Base-by-base conservation (phyloP, 1,140 invertebrate genomes). In the Globodera rostochiensis region DNA sequence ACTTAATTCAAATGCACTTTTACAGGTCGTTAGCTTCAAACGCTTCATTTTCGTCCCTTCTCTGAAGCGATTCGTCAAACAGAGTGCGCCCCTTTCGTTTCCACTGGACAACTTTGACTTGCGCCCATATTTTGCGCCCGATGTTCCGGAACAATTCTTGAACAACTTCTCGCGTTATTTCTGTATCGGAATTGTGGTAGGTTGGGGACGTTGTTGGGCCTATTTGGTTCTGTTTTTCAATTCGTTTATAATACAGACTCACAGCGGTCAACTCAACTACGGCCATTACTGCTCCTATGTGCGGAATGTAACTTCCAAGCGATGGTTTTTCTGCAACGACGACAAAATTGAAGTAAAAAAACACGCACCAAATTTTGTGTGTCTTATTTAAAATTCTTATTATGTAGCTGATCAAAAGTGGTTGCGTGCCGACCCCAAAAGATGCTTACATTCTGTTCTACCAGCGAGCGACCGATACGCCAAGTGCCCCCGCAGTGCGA, bases 11-110 rank as follows among this genome's bases (percentile, higher is more conserved):
- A 36, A 36, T 57, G 81, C 57, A 13, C 57, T 90, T 36, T 36
- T 91, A 15, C 90, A 95, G 94, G 94, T 96, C 87, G 93, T 96
- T 11, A 95, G 96, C 88, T 90, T 96, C 77, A 96, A 96, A 89
- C 92, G 95, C 47, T 96, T 96, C 90, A 95, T 95, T 90, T 95
- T 93, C 87, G 92, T 95, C 11, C 77, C 79, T 3, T 49, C 53
- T 11, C 64, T 82, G 45, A 36, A 57, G 9, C 94, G 94, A 88
- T 96, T 95, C 95, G 93, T 96, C n/a, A 96, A 96, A 89, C 95
- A 95, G 0, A 94, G 95, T 88, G 96, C 95, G 90, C 94, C 94
- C 69, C 95, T 96, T 0, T 93, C 95, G 87, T 96, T 96, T 89
- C 95, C 95, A 0, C 93, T 94, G 81, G 92, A 93, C 80, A 92